Evolutionary conservation across 2,888 invertebrate species (phyloP).

Genomic region (Aspidapion aeneum): DNA sequence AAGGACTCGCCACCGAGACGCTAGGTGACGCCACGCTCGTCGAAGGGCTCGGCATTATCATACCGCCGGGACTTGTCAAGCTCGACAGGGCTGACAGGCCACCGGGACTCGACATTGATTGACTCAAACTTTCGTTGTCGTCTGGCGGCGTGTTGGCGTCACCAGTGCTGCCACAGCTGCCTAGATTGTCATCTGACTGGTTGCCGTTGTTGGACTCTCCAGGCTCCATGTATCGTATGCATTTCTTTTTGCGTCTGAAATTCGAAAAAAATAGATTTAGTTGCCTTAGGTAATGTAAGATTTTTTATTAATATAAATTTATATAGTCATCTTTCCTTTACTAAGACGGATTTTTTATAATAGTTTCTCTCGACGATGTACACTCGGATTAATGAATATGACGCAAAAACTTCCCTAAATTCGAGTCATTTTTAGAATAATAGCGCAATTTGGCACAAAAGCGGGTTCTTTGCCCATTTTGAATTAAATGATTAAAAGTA

Average conservation of each 20-base stretch:
- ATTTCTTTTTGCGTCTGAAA: slow-evolving; percentile 94
- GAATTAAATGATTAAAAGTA: no score
- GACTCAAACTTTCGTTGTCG: slow-evolving; percentile 61
- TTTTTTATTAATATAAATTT: not conserved
- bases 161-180: slow-evolving; percentile 76
- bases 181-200: slow-evolving; percentile 70
- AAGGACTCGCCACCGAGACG: slow-evolving; percentile 58
- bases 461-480: no score
- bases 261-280: slow-evolving; percentile 9
- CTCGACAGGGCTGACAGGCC: slow-evolving; percentile 65
- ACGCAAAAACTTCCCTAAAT: no score
- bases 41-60: slow-evolving; percentile 75
- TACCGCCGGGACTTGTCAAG: slow-evolving; percentile 62
- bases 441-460: no score
- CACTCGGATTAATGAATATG: no score
- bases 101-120: slow-evolving; percentile 58
- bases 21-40: slow-evolving; percentile 66
- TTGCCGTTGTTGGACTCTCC: slow-evolving; percentile 60
- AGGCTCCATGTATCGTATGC: slow-evolving; percentile 92
- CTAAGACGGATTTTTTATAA: no score
- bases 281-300: not conserved
- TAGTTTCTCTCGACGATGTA: no score
- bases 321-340: no score
- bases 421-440: no score
- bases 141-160: slow-evolving; percentile 65